Conservation (phyloP, 2,888 invertebrate genomes). For the Drosophila recens region DNA sequence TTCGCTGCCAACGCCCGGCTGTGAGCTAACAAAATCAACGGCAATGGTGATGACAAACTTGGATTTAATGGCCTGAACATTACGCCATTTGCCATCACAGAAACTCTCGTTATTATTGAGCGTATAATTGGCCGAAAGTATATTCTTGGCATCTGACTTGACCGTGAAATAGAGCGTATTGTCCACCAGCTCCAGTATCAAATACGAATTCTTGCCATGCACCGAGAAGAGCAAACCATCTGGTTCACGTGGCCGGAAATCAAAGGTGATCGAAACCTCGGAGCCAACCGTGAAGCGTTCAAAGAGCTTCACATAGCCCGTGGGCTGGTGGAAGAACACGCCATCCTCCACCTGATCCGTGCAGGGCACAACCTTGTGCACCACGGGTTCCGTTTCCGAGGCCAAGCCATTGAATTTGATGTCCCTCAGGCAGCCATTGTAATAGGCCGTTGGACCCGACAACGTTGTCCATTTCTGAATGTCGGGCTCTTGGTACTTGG, state of each 20-base stretch:
- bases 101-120: constrained; percentile 89
- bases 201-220: constrained; percentile 92
- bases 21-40: constrained; percentile 92
- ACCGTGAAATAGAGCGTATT: constrained; percentile 93
- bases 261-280: constrained; percentile 92
- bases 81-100: constrained; percentile 98
- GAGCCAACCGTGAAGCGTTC: constrained; percentile 92
- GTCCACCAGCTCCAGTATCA: constrained; percentile 94
- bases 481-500: constrained; percentile 85
- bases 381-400: constrained; percentile 87
- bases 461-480: constrained; percentile 83
- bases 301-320: constrained; percentile 89
- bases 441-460: constrained; percentile 86
- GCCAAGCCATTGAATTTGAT: constrained; percentile 89
- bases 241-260: constrained; percentile 93
- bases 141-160: constrained; percentile 92
- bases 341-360: constrained; percentile 92
- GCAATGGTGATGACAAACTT: constrained; percentile 95
- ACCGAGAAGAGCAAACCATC: constrained; percentile 95
- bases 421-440: constrained; percentile 93
- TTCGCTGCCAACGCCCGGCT: constrained; percentile 89
- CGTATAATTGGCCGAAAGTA: constrained; percentile 88
- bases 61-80: constrained; percentile 92
- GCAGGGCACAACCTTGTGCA: constrained; percentile 91
- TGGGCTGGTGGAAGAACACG: constrained; percentile 92